Evolutionary conservation across 2,113 vertebrate genomes (phyloP).

Genomic region (Toxostoma redivivum): DNA sequence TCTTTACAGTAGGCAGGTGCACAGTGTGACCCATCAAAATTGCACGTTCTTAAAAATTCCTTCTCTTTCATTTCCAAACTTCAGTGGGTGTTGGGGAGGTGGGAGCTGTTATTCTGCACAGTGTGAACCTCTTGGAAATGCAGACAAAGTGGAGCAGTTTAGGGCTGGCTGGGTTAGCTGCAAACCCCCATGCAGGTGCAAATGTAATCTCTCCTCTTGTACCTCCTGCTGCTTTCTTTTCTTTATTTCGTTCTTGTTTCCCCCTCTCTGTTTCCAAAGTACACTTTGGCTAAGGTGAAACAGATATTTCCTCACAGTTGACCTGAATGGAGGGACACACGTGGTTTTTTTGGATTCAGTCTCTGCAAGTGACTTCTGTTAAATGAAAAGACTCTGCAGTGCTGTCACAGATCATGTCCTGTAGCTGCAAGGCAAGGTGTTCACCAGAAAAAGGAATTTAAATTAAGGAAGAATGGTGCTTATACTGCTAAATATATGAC

Average conservation of each 20-base stretch:
- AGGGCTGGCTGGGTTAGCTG: not conserved
- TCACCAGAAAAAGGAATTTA: not conserved
- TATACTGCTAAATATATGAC: not conserved
- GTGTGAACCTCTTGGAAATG: not conserved
- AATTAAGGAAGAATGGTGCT: not conserved
- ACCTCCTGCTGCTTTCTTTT: not conserved
- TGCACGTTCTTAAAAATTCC: not conserved
- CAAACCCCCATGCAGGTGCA: not conserved
- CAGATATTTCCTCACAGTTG: not conserved
- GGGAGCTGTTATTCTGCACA: slow-evolving; percentile 24
- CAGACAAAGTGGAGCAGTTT: not conserved
- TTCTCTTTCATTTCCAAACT: not conserved
- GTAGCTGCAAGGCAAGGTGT: not conserved
- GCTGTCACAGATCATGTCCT: not conserved
- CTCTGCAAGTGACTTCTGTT: not conserved
- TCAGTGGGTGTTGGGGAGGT: slow-evolving; percentile 8
- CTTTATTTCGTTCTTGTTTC: not conserved
- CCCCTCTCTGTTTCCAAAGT: not conserved
- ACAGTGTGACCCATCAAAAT: not conserved
- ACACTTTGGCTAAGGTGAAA: not conserved
- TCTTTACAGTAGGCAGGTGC: not conserved
- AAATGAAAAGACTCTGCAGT: not conserved
- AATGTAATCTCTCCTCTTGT: not conserved
- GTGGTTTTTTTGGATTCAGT: not conserved
- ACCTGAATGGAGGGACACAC: not conserved